Base-by-base conservation (phyloP, 2,797 vertebrate species). In the Furcifer pardalis region DNA sequence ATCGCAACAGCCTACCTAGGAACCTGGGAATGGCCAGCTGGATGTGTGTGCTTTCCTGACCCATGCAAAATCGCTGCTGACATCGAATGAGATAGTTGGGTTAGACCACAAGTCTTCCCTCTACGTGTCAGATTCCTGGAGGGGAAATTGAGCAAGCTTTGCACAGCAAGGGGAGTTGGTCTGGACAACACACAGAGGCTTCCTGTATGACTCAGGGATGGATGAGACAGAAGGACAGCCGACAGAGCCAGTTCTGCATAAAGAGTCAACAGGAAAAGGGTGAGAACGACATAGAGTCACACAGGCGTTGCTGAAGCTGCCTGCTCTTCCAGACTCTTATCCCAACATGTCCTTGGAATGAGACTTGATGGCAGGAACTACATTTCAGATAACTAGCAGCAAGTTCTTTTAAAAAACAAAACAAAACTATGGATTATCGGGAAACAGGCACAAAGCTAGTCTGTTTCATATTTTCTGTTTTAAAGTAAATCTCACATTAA, bases 231-330 rank as follows among this genome's bases (percentile, higher is more conserved):
- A 81, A 84, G 72, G 77, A 30, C 21, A 35, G 42, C 65, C 81
- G 82, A 87, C 86, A 75, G 52, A 71, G 35, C 42, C 35, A 8
- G 56, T 30, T 63, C 72, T 12, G 32, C 37, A 46, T 17, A 77
- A 49, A 77, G 65, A 63, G 59, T 76, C 63, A n/a, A 76, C 56
- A 27, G 56, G 59, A 81, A 77, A 77, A 52, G n/a, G 52, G 75
- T 77, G 79, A 86, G 84, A 49, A 49, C 37, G n/a, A 27, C 72
- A 69, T 25, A n/a, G 63, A 13, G 52, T 86, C 84, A 86, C 56
- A 8, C 4, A 27, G 12, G 42, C 21, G 32, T 52, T 63, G 17
- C 27, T 71, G 25, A 17, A 30, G 23, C 46, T 66, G 44, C 72
- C 17, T 1, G 21, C 66, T 21, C 30, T 32, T 79, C 71, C 27